Conservation (phyloP, 2,113 vertebrate species). For the Uria aalge region DNA sequence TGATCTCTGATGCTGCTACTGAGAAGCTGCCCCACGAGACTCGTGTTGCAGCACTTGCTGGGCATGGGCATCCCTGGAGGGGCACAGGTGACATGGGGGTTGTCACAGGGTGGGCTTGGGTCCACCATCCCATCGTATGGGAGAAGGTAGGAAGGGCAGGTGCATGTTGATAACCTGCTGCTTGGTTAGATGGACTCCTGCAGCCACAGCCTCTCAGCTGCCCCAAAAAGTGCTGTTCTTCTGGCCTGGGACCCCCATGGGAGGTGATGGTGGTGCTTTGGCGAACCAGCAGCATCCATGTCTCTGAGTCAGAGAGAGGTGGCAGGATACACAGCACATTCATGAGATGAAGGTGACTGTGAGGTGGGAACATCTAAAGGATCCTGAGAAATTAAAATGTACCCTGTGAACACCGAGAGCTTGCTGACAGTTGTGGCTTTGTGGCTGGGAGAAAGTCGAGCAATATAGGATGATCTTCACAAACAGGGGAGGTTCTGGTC, state of each 20-base stretch:
- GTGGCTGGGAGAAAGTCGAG: neutral
- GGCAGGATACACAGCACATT: fast-evolving
- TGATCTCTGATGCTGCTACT: neutral
- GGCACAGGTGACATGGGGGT: neutral
- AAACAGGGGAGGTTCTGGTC: neutral
- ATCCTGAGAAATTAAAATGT: neutral
- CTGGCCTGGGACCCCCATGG: neutral
- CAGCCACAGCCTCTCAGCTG: neutral
- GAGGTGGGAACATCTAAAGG: neutral
- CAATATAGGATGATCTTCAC: neutral
- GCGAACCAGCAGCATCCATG: neutral
- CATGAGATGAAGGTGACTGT: neutral
- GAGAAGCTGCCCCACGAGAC: neutral
- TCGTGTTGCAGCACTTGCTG: neutral
- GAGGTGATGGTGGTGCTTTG: neutral
- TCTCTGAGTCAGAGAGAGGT: neutral
- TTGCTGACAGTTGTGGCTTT: neutral
- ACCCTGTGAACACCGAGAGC: neutral
- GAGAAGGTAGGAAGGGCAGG: neutral
- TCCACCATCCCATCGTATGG: neutral
- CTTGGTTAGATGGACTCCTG: neutral
- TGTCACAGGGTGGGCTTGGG: no score
- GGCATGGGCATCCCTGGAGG: neutral
- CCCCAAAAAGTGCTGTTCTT: neutral
- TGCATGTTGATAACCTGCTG: neutral